phyloP scores from a whole-genome alignment of 1,140 invertebrate species.

The Pararge aegeria region DNA sequence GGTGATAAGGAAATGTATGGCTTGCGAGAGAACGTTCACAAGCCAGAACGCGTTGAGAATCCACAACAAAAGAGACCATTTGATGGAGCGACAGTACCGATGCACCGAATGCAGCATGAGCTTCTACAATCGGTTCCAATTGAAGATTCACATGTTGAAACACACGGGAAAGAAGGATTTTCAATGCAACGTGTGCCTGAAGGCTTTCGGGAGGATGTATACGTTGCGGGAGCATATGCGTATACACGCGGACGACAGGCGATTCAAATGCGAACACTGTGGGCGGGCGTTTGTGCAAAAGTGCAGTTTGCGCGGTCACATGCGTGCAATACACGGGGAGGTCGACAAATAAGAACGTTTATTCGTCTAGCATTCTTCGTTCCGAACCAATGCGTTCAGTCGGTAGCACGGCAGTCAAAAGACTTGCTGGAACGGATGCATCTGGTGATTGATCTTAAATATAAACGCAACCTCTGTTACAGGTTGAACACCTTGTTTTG shows the following conservation, averaged over 20 bases:
- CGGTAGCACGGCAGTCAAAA: too few relatives aligned
- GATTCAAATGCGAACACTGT: conserved; percentile 54
- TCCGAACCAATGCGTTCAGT: too few relatives aligned
- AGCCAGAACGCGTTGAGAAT: conserved; percentile 19
- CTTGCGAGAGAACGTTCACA: conserved; percentile 28
- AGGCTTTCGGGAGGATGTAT: conserved; percentile 76
- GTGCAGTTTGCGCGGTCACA: conserved; percentile 40
- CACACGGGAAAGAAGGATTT: conserved; percentile 82
- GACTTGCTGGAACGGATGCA: too few relatives aligned
- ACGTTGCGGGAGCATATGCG: conserved; percentile 74
- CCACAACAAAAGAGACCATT: conserved; percentile 34
- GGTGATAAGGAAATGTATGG: conserved; percentile 18
- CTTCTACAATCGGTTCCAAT: conserved; percentile 37
- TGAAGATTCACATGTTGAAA: conserved; percentile 70
- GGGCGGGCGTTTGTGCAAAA: conserved; percentile 36
- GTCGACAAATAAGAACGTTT: background rate
- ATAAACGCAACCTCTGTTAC: too few relatives aligned
- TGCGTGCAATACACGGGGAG: conserved; percentile 38
- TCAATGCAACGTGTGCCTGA: conserved; percentile 78
- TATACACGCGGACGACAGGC: conserved; percentile 72
- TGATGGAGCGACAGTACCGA: conserved; percentile 28
- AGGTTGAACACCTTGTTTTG: too few relatives aligned
- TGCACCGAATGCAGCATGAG: conserved; percentile 52
- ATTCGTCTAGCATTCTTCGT: too few relatives aligned
- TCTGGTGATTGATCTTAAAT: too few relatives aligned